phyloP scores from a whole-genome alignment of 2,888 invertebrate species.

The Drosophila acutilabella region DNA sequence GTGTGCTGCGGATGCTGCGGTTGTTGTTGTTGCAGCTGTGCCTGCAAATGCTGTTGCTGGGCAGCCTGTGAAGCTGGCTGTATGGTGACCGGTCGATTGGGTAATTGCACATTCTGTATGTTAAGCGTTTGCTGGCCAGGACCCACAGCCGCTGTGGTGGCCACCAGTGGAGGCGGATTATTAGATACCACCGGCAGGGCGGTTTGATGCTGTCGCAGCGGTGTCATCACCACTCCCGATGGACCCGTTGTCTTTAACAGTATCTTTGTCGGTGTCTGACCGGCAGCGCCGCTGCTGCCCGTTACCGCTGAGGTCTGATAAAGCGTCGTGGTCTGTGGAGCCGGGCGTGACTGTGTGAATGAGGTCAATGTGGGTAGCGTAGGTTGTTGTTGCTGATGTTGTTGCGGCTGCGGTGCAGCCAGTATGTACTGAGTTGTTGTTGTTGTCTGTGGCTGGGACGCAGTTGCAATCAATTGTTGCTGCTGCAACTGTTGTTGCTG shows the following conservation, averaged over 20 bases:
- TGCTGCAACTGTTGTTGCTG: constrained; percentile 50
- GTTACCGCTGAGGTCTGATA: constrained; percentile 78
- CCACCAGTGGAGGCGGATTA: constrained; percentile 84
- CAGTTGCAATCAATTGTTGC: constrained; percentile 34
- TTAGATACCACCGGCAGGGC: constrained; percentile 67
- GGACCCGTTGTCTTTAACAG: constrained; percentile 84
- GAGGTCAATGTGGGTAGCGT: constrained; percentile 83
- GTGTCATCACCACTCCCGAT: constrained; percentile 83
- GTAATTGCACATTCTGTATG: constrained; percentile 84
- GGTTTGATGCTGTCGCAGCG: constrained; percentile 72
- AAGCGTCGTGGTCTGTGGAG: constrained; percentile 77
- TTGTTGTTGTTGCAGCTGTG: constrained; percentile 84
- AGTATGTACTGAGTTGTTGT: constrained; percentile 81
- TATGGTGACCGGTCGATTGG: constrained; percentile 84
- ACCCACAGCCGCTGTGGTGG: constrained; percentile 74
- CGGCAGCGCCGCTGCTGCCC: constrained; percentile 56
- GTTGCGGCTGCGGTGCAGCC: constrained; percentile 78
- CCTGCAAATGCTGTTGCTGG: constrained; percentile 84
- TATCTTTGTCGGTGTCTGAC: constrained; percentile 83
- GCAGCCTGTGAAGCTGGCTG: constrained; percentile 85
- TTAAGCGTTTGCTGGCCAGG: constrained; percentile 81
- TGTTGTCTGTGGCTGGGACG: constrained; percentile 54
- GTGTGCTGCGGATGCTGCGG: constrained; percentile 82
- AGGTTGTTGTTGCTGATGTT: constrained; percentile 60
- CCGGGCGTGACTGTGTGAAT: constrained; percentile 80